Conservation (phyloP, 2,113 vertebrate genomes). For the Carassius auratus region DNA sequence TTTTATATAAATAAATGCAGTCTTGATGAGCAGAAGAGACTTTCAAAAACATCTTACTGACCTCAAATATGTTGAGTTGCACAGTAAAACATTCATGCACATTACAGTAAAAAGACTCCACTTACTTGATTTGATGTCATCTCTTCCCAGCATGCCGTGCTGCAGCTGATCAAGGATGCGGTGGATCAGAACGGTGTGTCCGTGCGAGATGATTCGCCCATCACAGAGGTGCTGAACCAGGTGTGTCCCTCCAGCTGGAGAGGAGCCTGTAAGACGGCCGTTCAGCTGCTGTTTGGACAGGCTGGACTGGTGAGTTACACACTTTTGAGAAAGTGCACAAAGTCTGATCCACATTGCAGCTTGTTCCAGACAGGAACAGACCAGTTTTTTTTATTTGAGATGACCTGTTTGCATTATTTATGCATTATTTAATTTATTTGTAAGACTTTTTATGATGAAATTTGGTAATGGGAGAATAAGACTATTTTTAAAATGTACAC, state of each 20-base stretch:
- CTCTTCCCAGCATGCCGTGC: conserved; percentile 86
- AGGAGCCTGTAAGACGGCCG: conserved; percentile 96
- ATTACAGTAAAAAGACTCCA: not conserved
- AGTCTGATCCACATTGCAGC: not conserved
- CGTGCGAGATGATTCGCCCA: conserved; percentile 86
- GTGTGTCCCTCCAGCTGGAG: conserved; percentile 98
- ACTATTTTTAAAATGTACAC: no score
- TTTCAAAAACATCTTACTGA: not conserved
- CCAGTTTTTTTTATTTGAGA: not conserved
- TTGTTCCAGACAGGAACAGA: not conserved
- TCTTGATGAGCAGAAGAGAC: not conserved
- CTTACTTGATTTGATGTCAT: not conserved
- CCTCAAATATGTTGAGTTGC: not conserved
- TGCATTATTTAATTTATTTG: no score
- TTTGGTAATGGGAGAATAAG: no score
- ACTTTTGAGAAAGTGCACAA: not conserved
- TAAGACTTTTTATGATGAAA: no score
- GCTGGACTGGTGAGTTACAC: conserved; percentile 91
- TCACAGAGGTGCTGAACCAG: conserved; percentile 95
- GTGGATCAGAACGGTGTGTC: conserved; percentile 89
- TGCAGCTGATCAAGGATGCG: conserved; percentile 94
- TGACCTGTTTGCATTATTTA: no score
- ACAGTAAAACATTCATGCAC: not conserved
- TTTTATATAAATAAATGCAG: not conserved
- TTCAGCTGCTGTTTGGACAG: conserved; percentile 95